Percentiles rank a stretch among this genome's conserved stretches.
These are phyloP conservation scores for Philopedon plagiatum DNA, from an alignment of 2,888 invertebrate species.

Conservation along the genomic window DNA sequence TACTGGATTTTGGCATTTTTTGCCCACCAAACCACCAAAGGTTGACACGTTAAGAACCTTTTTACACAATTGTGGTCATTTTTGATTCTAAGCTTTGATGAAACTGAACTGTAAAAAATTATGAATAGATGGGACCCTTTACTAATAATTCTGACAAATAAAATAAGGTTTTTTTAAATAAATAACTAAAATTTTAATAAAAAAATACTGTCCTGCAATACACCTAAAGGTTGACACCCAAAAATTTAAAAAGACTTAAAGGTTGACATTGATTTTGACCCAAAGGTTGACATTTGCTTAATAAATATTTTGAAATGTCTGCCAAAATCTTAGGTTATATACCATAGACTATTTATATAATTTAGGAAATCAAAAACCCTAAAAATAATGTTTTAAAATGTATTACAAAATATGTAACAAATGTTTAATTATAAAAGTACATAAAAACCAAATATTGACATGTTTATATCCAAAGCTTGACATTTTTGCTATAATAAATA, in stretches of 20 bases:
- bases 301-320: too few species aligned
- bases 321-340: too few species aligned
- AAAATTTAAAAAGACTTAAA: background rate
- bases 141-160: background rate
- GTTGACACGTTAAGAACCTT: background rate
- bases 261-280: background rate
- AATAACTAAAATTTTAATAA: background rate
- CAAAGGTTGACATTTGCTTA: background rate
- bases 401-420: too few species aligned
- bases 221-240: background rate
- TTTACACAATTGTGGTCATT: background rate
- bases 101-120: background rate
- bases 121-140: background rate
- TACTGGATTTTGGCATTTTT: too few species aligned
- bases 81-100: background rate
- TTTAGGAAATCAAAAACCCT: too few species aligned
- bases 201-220: background rate
- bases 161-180: background rate
- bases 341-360: too few species aligned
- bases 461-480: background rate
- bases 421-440: too few species aligned
- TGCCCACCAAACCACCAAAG: too few species aligned
- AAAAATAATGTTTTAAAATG: too few species aligned
- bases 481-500: background rate
- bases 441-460: too few species aligned